Conservation (phyloP, 2,888 invertebrate genomes). For the Altica lythri region DNA sequence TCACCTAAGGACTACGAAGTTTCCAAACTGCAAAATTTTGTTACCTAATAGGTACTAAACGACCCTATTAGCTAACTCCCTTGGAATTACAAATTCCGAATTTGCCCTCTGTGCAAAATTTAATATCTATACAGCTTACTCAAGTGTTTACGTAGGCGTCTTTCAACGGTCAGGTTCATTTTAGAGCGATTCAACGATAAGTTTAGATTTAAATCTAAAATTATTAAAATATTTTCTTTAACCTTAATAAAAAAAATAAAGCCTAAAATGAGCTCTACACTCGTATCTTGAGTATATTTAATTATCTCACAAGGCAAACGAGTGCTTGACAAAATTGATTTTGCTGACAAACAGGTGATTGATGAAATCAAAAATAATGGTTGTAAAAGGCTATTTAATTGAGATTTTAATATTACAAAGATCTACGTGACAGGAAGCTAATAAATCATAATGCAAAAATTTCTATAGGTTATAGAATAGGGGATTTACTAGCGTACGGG, state of each 20-base stretch:
- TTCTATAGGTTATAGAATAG: too few species aligned
- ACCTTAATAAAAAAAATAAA: not conserved
- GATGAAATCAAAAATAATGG: conserved; percentile 23
- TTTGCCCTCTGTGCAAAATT: conserved; percentile 23
- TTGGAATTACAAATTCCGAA: conserved; percentile 21
- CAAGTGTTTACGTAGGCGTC: conserved; percentile 12
- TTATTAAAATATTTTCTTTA: not conserved
- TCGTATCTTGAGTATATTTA: conserved; percentile 4
- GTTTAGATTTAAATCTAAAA: too few species aligned
- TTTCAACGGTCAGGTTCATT: conserved; percentile 5
- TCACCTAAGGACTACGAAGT: conserved; percentile 20
- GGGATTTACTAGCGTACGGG: too few species aligned
- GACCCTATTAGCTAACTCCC: conserved; percentile 24
- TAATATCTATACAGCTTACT: conserved; percentile 20
- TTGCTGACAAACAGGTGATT: conserved; percentile 22
- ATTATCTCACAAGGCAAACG: conserved; percentile 12
- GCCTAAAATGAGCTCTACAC: not conserved
- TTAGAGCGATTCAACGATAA: too few species aligned
- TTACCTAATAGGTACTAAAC: conserved; percentile 26
- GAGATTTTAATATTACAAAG: conserved; percentile 21
- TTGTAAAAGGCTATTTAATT: conserved; percentile 21
- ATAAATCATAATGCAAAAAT: too few species aligned
- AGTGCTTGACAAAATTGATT: conserved; percentile 20
- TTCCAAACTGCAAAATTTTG: conserved; percentile 21
- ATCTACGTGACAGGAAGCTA: conserved; percentile 7